Base-by-base conservation (phyloP, 1,140 invertebrate genomes). In the Drosophila obscura region DNA sequence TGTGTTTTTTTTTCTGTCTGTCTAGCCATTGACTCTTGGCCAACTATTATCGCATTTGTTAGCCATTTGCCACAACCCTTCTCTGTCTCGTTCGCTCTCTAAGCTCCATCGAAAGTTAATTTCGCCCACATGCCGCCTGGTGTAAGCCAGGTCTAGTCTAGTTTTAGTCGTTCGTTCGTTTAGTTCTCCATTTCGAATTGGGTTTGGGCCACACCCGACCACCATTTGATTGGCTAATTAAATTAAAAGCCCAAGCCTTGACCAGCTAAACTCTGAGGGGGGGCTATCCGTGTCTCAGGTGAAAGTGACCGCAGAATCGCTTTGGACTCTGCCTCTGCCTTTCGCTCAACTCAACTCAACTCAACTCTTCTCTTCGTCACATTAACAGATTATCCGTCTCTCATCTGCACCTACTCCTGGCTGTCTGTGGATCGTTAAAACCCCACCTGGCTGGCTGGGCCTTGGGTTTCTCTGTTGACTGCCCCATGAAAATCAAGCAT, bases 41-140 rank as follows among this genome's bases (percentile, higher is more conserved):
- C 83, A 87, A 88, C 82, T 85, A 85, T 85, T 85, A 85, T 85
- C 82, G 81, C 82, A 85, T 85, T 85, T 85, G 82, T 85, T 87
- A 87, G 81, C 82, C 82, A 87, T 80, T 83, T 73, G 77, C 19
- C 19, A 43, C 39, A 63, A 66, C 73, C 83, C 60, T 74, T 74
- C 48, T 26, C 16, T 1, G 19, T 43, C 51, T 55, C 35, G 0
- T 11, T 4, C 35, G 5, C 26, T 28, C 26, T 6, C 1, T 82
- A 82, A 82, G 78, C 80, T 52, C 64, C 60, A 65, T 59, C 53
- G 71, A 28, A 78, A 79, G 71, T 79, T 72, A 26, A 83, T 76
- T 83, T 75, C 55, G 61, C 65, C 50, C 58, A 39, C 35, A 39
- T 11, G 52, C 35, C 60, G 55, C 39, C 53, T 48, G 35, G 3